A percentile compares a stretch with the other conserved stretches of the same genome.
phyloP scores from a whole-genome alignment of 2,113 vertebrate species.

The Vidua macroura region DNA sequence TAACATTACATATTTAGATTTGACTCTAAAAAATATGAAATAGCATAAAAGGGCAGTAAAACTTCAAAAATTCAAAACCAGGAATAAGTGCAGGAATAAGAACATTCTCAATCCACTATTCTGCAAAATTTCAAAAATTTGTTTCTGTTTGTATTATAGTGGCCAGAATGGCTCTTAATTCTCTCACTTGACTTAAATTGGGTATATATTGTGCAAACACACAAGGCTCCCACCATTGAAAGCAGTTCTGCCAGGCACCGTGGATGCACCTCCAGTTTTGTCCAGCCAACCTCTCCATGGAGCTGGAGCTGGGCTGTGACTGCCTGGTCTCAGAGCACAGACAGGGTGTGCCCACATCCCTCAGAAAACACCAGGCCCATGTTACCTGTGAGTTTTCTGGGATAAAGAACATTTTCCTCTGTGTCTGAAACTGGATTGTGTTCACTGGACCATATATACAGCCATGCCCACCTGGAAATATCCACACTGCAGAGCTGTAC shows the following conservation, averaged over 20 bases:
- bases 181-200: not conserved
- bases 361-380: not conserved
- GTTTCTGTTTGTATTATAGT: not conserved
- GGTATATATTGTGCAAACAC: too few species aligned
- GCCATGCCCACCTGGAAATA: not conserved
- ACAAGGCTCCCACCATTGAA: not conserved
- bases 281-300: not conserved
- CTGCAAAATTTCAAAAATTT: not conserved
- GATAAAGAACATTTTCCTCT: not conserved
- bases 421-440: not conserved
- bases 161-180: not conserved
- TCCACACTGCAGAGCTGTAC: not conserved
- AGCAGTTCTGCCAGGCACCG: not conserved
- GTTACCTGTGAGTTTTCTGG: not conserved
- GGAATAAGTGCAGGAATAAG: not conserved
- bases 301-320: not conserved
- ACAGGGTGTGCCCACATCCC: rapidly evolving
- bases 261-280: not conserved
- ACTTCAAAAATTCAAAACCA: not conserved
- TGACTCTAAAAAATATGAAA: not conserved
- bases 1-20: not conserved
- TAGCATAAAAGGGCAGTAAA: not conserved
- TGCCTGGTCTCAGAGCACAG: not conserved
- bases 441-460: not conserved
- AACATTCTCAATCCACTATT: not conserved